phyloP scores from a whole-genome alignment of 2,888 invertebrate species.

The Argyra leucocephala region DNA sequence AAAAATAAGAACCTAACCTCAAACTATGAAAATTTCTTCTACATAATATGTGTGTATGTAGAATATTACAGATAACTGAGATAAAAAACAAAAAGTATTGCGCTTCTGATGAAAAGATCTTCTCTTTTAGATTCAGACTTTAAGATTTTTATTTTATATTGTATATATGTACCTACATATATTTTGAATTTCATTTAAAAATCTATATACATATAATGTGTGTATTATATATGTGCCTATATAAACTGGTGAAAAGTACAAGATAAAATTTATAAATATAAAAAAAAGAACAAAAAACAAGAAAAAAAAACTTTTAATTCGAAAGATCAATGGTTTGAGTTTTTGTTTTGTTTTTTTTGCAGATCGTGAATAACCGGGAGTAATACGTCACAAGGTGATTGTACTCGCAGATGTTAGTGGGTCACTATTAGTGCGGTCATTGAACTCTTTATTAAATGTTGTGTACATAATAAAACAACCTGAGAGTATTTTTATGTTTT shows the following conservation, averaged over 20 bases:
- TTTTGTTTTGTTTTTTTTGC: background rate
- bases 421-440: constrained; percentile 45
- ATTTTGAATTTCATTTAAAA: no score
- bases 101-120: no score
- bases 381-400: constrained; percentile 44
- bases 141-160: no score
- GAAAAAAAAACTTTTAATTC: background rate
- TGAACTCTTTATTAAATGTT: constrained; percentile 41
- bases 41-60: no score
- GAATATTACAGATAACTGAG: no score
- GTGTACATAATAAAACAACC: background rate
- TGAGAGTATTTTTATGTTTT: background rate
- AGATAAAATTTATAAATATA: no score
- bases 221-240: background rate
- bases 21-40: no score
- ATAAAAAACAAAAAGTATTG: no score
- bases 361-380: constrained; percentile 4
- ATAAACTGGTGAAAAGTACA: background rate
- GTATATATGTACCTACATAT: no score
- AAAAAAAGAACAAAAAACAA: background rate
- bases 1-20: no score
- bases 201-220: background rate
- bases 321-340: background rate
- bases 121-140: no score
- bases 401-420: constrained; percentile 46